Conservation (phyloP, 1,140 invertebrate species). For the Hypsibius dujardini region DNA sequence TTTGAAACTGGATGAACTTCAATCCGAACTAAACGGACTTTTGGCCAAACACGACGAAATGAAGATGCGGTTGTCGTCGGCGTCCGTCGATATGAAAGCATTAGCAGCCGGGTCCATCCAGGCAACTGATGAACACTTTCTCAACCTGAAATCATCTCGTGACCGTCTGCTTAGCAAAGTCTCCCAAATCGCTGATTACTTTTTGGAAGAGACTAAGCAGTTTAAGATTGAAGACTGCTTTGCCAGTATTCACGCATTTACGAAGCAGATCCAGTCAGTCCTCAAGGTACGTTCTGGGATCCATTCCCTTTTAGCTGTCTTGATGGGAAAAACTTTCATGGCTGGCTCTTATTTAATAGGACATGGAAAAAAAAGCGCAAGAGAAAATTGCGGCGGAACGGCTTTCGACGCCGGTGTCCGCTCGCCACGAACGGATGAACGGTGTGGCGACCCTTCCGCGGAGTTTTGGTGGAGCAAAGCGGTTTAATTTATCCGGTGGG, state of each 20-base stretch:
- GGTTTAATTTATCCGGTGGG: no score
- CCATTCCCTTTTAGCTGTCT: no score
- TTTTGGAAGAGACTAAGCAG: background rate
- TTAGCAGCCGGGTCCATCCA: background rate
- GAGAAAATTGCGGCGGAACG: no score
- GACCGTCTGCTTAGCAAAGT: background rate
- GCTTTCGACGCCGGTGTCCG: no score
- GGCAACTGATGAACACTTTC: background rate
- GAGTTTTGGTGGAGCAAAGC: no score
- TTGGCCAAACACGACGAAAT: background rate
- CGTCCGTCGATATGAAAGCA: background rate
- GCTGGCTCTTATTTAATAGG: no score
- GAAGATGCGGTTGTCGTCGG: background rate
- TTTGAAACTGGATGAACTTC: background rate
- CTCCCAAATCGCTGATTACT: background rate
- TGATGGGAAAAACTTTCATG: no score
- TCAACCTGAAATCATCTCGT: background rate
- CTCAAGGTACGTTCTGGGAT: background rate
- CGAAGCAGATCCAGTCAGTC: background rate
- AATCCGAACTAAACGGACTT: background rate
- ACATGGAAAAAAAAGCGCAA: no score
- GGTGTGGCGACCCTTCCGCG: no score
- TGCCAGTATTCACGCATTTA: background rate
- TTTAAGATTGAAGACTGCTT: conserved; percentile 6
- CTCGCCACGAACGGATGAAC: no score